Evolutionary conservation across 2,888 invertebrate genomes (phyloP), one percentile per base, ranked within the genome.

Genomic region (Drosophila emarginata): DNA sequence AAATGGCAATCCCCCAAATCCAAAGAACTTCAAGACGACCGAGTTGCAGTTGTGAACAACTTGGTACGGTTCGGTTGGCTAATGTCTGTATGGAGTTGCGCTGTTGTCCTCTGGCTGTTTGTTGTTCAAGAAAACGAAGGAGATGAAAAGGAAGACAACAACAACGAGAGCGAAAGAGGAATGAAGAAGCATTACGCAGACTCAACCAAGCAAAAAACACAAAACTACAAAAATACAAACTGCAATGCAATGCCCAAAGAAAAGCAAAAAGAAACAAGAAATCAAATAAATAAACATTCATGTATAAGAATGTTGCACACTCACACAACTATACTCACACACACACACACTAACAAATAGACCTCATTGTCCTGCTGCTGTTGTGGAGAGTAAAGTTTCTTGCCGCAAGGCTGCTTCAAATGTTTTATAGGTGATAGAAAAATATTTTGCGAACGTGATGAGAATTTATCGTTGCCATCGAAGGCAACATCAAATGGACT

Each of bases 361-460:
- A 57, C 52, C 56, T 60, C 53, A 37, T 81, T 77, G 75, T 69
- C 65, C 72, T 56, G 64, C 37, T 60, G 54, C 23, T 60, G 53
- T 32, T 66, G 52, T 36, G 61, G 9, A 61, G 5, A 65, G 62
- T 21, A 67, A 67, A 67, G 58, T 61, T 69, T 79, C 70, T 74
- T 79, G 77, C 80, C 79, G 62, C 75, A 65, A 78, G 84, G 70
- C 74, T 72, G 70, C 66, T 70, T 75, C 67, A 87, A 84, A 84
- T 82, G 74, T 75, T 84, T 81, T 80, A 79, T 79, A 86, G 87
- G 87, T 89, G 88, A 89, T 84, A 83, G 80, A 82, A 89, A 89
- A 89, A 89, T 90, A 90, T 89, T 90, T 90, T 86, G 80, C 82
- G 88, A 88, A 90, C 90, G 90, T 90, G 90, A 90, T 89, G 83